phyloP scores from a whole-genome alignment of 2,113 vertebrate genomes.

The Telmatochromis sp. region DNA sequence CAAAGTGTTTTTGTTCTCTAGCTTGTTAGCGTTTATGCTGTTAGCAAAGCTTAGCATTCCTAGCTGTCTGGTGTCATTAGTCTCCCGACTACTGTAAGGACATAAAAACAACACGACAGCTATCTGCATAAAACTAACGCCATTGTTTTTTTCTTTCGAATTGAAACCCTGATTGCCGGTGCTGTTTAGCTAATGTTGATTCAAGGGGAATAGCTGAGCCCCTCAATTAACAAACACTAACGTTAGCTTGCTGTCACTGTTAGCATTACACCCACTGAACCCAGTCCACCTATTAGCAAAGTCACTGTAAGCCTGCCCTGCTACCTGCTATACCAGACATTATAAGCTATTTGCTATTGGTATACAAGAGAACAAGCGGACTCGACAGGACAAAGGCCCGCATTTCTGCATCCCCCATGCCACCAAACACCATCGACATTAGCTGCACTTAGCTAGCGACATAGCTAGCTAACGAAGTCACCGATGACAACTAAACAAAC shows the following conservation, averaged over 20 bases:
- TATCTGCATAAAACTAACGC: background rate
- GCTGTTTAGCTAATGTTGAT: background rate
- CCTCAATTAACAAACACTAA: background rate
- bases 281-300: slow-evolving; percentile 5
- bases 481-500: background rate
- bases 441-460: slow-evolving; percentile 18
- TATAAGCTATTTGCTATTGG: background rate
- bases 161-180: background rate
- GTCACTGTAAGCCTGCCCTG: background rate
- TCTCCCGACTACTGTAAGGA: background rate
- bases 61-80: background rate
- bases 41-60: background rate
- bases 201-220: background rate
- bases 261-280: slow-evolving; percentile 39
- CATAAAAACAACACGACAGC: background rate
- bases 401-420: background rate
- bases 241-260: slow-evolving; percentile 8
- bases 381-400: background rate
- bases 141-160: background rate
- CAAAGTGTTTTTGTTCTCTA: slow-evolving; percentile 13
- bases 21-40: background rate
- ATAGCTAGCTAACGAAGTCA: background rate
- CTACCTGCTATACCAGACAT: background rate
- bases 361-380: background rate
- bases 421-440: background rate